Conservation (phyloP, 2,888 invertebrate species). For the Meiosimyza platycephala region DNA sequence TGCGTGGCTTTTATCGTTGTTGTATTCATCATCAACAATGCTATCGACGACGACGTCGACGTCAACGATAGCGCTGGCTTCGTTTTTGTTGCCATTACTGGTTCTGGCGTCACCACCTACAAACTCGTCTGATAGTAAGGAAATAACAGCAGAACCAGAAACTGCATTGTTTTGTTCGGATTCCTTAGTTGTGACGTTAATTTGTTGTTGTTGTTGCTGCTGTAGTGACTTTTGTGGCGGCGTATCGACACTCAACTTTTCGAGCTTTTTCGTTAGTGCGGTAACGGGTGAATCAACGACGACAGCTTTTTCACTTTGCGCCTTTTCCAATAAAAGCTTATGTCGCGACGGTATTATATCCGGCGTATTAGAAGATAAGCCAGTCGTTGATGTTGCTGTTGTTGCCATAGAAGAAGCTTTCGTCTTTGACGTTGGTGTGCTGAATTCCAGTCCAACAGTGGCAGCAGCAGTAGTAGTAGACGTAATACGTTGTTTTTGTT, state of each 20-base stretch:
- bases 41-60: slow-evolving; percentile 40
- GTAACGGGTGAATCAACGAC: slow-evolving; percentile 60
- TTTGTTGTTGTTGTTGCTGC: slow-evolving; percentile 18
- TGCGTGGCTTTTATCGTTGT: slow-evolving; percentile 31
- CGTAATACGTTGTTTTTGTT: slow-evolving; percentile 31
- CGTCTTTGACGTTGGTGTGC: slow-evolving; percentile 37
- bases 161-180: slow-evolving; percentile 33
- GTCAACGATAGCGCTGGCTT: slow-evolving; percentile 41
- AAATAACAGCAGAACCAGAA: background rate
- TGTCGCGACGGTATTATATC: slow-evolving; percentile 68
- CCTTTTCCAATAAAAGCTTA: slow-evolving; percentile 41
- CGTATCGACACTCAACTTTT: slow-evolving; percentile 53
- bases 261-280: slow-evolving; percentile 59
- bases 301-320: slow-evolving; percentile 21
- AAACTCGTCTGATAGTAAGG: background rate
- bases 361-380: slow-evolving; percentile 64
- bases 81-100: slow-evolving; percentile 25
- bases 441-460: slow-evolving; percentile 37
- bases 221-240: slow-evolving; percentile 28
- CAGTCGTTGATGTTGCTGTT: slow-evolving; percentile 32
- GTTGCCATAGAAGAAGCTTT: slow-evolving; percentile 20
- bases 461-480: slow-evolving; percentile 21
- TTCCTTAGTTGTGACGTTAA: slow-evolving; percentile 41
- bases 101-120: slow-evolving; percentile 31
- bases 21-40: slow-evolving; percentile 32